These are phyloP conservation scores for Rhinoraja longicauda DNA, from an alignment of 2,797 vertebrate species.

Conservation along the genomic window DNA sequence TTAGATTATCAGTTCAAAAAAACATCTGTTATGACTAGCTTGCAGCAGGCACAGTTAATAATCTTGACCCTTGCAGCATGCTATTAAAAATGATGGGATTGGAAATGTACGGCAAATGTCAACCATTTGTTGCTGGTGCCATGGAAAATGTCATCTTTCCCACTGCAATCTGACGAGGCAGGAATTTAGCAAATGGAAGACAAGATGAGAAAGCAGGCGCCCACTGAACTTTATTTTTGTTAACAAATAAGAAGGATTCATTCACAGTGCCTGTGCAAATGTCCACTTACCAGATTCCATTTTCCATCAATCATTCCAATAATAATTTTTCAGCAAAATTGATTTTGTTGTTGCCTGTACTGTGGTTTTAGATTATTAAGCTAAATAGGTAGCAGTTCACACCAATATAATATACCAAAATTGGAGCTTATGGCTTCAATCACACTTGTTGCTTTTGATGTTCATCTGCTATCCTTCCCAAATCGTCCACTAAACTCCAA, in stretches of 20 bases:
- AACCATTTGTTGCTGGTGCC: conserved; percentile 70
- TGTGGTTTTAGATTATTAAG: background rate
- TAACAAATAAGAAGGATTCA: background rate
- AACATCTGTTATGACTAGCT: conserved; percentile 21
- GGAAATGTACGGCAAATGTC: conserved; percentile 75
- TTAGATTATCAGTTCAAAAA: conserved; percentile 34
- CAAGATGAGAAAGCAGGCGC: conserved; percentile 62
- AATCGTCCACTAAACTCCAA: background rate
- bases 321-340: conserved; percentile 12
- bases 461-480: background rate
- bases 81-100: conserved; percentile 49
- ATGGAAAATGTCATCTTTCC: conserved; percentile 74
- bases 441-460: background rate
- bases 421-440: background rate
- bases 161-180: conserved; percentile 64
- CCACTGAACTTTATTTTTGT: conserved; percentile 49
- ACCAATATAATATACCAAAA: too few species aligned
- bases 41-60: conserved; percentile 8
- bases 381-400: background rate
- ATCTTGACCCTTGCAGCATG: background rate
- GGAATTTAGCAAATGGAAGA: conserved; percentile 66
- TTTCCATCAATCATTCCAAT: conserved; percentile 25
- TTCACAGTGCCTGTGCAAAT: background rate
- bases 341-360: background rate
- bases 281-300: background rate